phyloP scores from a whole-genome alignment of 2,113 vertebrate species.

The Narcine bancroftii region DNA sequence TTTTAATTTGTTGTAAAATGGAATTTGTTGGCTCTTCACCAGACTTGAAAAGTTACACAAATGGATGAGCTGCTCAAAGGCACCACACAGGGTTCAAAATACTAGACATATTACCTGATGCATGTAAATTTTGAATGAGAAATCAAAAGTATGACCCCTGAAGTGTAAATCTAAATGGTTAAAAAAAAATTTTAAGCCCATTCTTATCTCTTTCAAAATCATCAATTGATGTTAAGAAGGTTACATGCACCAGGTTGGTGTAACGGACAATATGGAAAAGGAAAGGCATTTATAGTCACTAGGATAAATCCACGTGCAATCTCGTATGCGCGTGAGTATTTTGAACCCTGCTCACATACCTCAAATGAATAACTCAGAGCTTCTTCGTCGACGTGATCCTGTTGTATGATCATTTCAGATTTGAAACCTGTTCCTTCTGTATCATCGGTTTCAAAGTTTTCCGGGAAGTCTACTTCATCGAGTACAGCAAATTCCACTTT shows the following conservation, averaged over 20 bases:
- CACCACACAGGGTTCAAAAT: slow-evolving; percentile 32
- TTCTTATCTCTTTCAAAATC: not conserved
- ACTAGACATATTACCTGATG: slow-evolving; percentile 20
- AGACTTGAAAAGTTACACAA: not conserved
- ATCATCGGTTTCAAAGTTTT: slow-evolving; percentile 84
- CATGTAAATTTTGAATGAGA: not conserved
- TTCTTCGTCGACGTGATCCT: slow-evolving; percentile 83
- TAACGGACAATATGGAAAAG: not conserved
- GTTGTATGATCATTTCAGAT: slow-evolving; percentile 83
- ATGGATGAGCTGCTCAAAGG: not conserved
- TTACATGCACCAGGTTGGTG: slow-evolving; percentile 11
- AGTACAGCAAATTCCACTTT: slow-evolving; percentile 96
- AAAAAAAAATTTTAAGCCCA: not conserved
- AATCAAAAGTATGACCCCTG: not conserved
- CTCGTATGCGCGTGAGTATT: slow-evolving; percentile 1
- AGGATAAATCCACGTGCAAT: not conserved
- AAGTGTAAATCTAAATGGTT: not conserved
- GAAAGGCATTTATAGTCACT: not conserved
- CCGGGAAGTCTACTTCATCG: slow-evolving; percentile 92
- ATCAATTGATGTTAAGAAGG: not conserved
- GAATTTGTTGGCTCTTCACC: not conserved
- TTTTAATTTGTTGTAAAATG: not conserved
- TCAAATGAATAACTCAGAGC: slow-evolving; percentile 78
- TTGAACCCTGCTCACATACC: slow-evolving; percentile 63
- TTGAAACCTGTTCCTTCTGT: slow-evolving; percentile 80